Percentiles rank a stretch among this genome's conserved stretches.
These are phyloP conservation scores for Achroia grisella DNA, from an alignment of 1,140 invertebrate species.

Conservation along the genomic window DNA sequence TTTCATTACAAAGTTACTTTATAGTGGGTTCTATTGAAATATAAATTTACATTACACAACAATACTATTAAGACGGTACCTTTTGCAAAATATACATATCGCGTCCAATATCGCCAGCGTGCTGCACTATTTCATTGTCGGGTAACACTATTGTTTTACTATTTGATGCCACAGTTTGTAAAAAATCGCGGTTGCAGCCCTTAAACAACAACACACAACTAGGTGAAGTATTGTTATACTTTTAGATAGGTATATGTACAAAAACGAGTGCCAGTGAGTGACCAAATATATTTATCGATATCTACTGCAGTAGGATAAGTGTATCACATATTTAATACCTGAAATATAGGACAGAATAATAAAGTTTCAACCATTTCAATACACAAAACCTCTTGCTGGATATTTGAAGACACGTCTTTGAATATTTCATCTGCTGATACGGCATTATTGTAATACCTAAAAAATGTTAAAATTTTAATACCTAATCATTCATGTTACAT, in stretches of 20 bases:
- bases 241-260: no score
- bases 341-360: slow-evolving; percentile 43
- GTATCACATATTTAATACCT: slow-evolving; percentile 42
- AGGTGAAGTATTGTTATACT: neutral
- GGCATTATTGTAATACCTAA: slow-evolving; percentile 57
- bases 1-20: no score
- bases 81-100: slow-evolving; percentile 58
- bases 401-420: slow-evolving; percentile 47
- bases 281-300: no score
- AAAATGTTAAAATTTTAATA: neutral
- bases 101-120: slow-evolving; percentile 52
- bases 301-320: no score
- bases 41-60: no score
- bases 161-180: slow-evolving; percentile 48
- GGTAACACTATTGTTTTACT: slow-evolving; percentile 47
- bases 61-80: slow-evolving; percentile 17
- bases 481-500: no score
- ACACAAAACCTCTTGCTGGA: slow-evolving; percentile 53
- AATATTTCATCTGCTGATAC: slow-evolving; percentile 50
- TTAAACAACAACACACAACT: slow-evolving; percentile 8
- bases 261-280: no score
- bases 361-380: slow-evolving; percentile 54
- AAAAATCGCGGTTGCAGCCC: slow-evolving; percentile 46
- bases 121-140: slow-evolving; percentile 51
- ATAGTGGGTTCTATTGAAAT: no score